Evolutionary conservation across 2,797 vertebrate species (phyloP).

Genomic region (Huso huso): DNA sequence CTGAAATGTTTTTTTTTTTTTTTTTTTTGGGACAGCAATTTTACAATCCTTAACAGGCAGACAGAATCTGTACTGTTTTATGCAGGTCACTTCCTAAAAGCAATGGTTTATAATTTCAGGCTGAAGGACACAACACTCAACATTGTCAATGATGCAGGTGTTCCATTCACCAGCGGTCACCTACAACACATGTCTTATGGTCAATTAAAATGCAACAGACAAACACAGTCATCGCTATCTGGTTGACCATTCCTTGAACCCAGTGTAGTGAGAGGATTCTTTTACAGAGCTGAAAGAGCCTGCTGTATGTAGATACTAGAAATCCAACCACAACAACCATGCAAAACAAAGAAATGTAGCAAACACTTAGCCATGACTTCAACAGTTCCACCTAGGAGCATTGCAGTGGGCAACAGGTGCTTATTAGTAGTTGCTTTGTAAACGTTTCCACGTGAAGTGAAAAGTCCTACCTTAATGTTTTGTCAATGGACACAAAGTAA

Average conservation of each 20-base stretch:
- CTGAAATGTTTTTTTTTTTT: too few relatives aligned
- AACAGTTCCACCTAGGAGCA: background rate
- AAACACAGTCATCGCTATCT: constrained; percentile 31
- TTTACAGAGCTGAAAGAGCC: constrained; percentile 42
- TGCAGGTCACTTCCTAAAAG: constrained; percentile 3
- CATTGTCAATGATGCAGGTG: constrained; percentile 51
- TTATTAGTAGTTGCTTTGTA: constrained; percentile 57
- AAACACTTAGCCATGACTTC: constrained; percentile 3
- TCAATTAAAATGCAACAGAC: constrained; percentile 20
- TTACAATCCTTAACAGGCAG: too few relatives aligned
- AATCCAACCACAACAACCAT: constrained; percentile 23
- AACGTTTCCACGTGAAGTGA: constrained; percentile 12
- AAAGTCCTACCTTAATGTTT: constrained; percentile 20
- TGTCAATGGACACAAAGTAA: constrained; percentile 18
- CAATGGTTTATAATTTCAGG: constrained; percentile 49
- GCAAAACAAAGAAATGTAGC: constrained; percentile 40
- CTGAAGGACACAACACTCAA: constrained; percentile 34
- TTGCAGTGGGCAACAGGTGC: constrained; percentile 50
- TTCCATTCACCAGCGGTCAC: constrained; percentile 41
- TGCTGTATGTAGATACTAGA: constrained; percentile 26
- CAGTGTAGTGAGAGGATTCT: constrained; percentile 47
- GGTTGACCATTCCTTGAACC: constrained; percentile 51
- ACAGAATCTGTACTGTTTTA: too few relatives aligned
- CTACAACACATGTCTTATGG: constrained; percentile 21
- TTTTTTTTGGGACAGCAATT: too few relatives aligned